A percentile compares a stretch with the other conserved stretches of the same genome.
phyloP scores from a whole-genome alignment of 1,140 invertebrate genomes.

The Leucophenga varia region DNA sequence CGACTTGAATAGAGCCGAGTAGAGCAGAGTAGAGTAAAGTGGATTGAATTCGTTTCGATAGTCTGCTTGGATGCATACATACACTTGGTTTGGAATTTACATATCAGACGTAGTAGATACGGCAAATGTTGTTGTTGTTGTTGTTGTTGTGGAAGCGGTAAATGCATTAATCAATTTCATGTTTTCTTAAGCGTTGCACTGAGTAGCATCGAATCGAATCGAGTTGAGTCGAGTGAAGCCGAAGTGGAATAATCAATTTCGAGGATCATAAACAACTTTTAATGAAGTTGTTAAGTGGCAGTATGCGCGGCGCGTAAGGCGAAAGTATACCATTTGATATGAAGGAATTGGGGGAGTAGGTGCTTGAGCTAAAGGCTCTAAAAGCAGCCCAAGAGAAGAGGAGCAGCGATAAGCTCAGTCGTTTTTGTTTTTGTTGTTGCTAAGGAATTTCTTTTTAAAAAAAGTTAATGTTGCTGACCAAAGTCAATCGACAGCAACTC shows the following conservation, averaged over 20 bases:
- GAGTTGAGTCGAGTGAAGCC: conserved; percentile 30
- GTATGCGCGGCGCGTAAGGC: conserved; percentile 33
- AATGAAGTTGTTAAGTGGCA: conserved; percentile 56
- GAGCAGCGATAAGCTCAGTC: background rate
- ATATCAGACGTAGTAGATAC: conserved; percentile 51
- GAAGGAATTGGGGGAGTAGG: too few relatives aligned
- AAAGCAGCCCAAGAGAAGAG: background rate
- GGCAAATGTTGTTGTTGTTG: conserved; percentile 14
- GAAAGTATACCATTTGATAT: too few relatives aligned
- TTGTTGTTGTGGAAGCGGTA: conserved; percentile 38
- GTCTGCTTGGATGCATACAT: too few relatives aligned
- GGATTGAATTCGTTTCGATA: too few relatives aligned
- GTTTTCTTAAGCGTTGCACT: conserved; percentile 51
- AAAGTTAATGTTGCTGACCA: background rate
- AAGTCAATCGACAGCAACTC: conserved; percentile 7
- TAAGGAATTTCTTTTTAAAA: conserved; percentile 2
- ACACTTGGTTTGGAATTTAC: conserved; percentile 51
- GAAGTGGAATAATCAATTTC: conserved; percentile 56
- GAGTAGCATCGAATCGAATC: too few relatives aligned
- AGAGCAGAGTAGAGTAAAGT: conserved; percentile 35
- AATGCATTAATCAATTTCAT: conserved; percentile 56
- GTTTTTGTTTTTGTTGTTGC: background rate
- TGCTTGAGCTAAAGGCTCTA: background rate
- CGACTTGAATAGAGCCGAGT: too few relatives aligned
- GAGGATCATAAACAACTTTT: conserved; percentile 56